Evolutionary conservation across 2,113 vertebrate species (phyloP).

Genomic region (Melospiza melodia): DNA sequence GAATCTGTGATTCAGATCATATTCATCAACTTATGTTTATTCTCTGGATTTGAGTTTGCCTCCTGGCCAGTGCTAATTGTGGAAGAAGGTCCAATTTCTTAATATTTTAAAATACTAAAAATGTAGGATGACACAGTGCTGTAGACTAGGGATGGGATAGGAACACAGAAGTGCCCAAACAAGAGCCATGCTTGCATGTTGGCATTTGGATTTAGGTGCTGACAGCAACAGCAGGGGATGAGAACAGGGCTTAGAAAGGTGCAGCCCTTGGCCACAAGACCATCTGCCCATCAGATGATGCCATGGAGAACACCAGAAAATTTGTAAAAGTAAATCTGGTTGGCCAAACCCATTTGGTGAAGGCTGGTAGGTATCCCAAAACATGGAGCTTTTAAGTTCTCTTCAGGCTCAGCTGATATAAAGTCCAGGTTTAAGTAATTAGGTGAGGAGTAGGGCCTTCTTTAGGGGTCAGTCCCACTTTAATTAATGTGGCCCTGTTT

Average conservation of each 20-base stretch:
- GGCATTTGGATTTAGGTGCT: neutral
- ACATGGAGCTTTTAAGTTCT: neutral
- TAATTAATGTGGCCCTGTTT: neutral
- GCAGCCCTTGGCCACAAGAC: neutral
- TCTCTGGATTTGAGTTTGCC: neutral
- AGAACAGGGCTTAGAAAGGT: neutral
- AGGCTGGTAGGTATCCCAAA: neutral
- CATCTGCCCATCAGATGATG: neutral
- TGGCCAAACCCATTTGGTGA: neutral
- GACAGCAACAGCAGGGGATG: neutral
- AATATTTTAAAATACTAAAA: neutral
- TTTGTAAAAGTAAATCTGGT: neutral
- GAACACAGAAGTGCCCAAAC: neutral
- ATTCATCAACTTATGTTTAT: neutral
- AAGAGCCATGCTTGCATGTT: neutral
- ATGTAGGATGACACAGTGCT: neutral
- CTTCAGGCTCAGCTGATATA: neutral
- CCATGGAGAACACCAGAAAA: neutral
- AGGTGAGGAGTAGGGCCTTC: accelerated
- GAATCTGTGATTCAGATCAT: neutral
- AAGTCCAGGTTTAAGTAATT: neutral
- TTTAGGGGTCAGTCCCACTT: neutral
- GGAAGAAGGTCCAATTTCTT: neutral
- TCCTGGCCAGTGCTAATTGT: neutral
- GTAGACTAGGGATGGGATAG: neutral